Base-by-base conservation (phyloP, 2,797 vertebrate genomes). In the Garrulus glandarius region DNA sequence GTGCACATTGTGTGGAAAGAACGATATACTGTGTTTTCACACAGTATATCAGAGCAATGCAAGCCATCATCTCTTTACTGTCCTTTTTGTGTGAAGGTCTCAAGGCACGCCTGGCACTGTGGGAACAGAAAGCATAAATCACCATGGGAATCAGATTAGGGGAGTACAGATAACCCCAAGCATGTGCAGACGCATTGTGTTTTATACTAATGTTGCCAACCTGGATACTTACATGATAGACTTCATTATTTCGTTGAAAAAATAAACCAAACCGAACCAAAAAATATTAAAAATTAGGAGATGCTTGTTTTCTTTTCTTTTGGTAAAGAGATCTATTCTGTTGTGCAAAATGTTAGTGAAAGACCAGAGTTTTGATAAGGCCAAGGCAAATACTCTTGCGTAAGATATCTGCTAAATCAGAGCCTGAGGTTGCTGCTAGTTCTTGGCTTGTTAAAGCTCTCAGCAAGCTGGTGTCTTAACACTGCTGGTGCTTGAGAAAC, bases 381-480 rank as follows among this genome's bases (percentile, higher is more conserved):
- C 15, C n/a, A 29, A 76, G 18, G 21, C 32, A 95, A 94, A 93
- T 41, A 15, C 13, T 44, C 70, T 88, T 84, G 72, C 0, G 0
- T 64, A 92, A 93, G 37, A 34, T 44, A 94, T 61, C 52, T 69
- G 72, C 65, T 94, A 82, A 89, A 86, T 82, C 61, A 39, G 41
- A 92, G 56, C 93, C 92, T 90, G 77, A 52, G 86, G 79, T 46
- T 90, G n/a, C 60, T 94, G 44, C 26, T 94, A 26, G 72, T 65
- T 81, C 77, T 67, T 81, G 78, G 20, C 46, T 95, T 90, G 87
- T 87, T 80, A 94, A 77, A 92, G 50, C 92, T 94, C 80, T 65
- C 60, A 88, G 70, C 60, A 87, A 60, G 59, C 21, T 90, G 47
- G 19, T 70, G 49, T 72, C 80, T 87, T 74, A 79, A 43, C 74